A percentile compares a stretch with the other conserved stretches of the same genome.
phyloP scores from a whole-genome alignment of 2,797 vertebrate species.

The Orientallactaga sibirica region DNA sequence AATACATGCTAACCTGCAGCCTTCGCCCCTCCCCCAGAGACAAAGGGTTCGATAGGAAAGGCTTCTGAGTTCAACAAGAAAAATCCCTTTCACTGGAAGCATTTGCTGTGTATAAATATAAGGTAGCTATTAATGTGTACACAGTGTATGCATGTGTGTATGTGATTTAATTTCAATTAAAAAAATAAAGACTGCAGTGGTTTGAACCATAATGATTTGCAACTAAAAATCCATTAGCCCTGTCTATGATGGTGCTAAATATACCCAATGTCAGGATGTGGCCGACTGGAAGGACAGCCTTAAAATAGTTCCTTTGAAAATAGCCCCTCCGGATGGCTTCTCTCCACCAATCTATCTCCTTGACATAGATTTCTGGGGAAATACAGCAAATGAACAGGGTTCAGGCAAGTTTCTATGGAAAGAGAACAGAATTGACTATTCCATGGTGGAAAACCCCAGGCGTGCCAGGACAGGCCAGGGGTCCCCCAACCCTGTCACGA shows the following conservation, averaged over 20 bases:
- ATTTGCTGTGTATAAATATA: conserved; percentile 81
- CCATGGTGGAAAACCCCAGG: neutral
- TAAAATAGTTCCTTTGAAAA: conserved; percentile 88
- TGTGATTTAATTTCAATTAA: conserved; percentile 69
- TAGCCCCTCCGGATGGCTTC: conserved; percentile 76
- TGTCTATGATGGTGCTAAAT: conserved; percentile 85
- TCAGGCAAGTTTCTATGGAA: neutral
- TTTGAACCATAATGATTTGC: conserved; percentile 86
- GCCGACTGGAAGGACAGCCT: conserved; percentile 83
- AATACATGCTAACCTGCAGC: neutral
- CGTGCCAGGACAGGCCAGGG: neutral
- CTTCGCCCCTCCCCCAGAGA: conserved; percentile 45
- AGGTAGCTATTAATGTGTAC: conserved; percentile 72
- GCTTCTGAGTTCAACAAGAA: conserved; percentile 36
- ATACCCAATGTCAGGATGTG: conserved; percentile 88
- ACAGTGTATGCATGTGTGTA: neutral
- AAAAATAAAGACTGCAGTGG: conserved; percentile 80
- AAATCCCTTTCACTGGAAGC: conserved; percentile 53
- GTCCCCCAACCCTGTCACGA: neutral
- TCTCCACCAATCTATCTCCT: conserved; percentile 81
- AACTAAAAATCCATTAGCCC: conserved; percentile 86
- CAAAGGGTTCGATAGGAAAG: conserved; percentile 65
- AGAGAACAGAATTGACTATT: neutral
- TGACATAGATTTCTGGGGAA: conserved; percentile 67
- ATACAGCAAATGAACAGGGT: neutral